Evolutionary conservation across 2,888 invertebrate species (phyloP).

Genomic region (Podotricha telesiphe): DNA sequence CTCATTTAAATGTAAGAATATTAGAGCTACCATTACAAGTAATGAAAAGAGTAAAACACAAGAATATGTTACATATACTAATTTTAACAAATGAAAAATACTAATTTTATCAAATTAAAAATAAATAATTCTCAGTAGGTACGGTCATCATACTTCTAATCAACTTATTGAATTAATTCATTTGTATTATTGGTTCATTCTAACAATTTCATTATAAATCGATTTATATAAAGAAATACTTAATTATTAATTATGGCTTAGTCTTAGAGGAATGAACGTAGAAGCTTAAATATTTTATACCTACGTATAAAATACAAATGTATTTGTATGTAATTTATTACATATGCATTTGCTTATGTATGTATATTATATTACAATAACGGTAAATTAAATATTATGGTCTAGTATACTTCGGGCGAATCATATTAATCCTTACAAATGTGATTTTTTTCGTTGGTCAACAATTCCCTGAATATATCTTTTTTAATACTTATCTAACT

Average conservation of each 20-base stretch:
- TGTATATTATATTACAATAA: neutral
- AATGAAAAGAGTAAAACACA: neutral
- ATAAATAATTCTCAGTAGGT: no score
- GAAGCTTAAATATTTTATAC: constrained; percentile 26
- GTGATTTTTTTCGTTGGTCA: neutral
- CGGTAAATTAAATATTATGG: neutral
- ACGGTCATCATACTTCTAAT: no score
- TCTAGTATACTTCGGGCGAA: constrained; percentile 16
- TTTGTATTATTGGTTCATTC: no score
- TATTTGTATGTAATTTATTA: neutral
- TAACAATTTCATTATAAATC: no score
- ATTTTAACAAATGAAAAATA: no score
- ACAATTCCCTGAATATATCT: no score
- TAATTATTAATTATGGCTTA: neutral
- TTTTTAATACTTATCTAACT: no score
- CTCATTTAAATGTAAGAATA: neutral
- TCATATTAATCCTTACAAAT: neutral
- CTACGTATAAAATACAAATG: neutral
- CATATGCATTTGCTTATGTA: neutral
- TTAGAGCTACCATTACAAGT: neutral
- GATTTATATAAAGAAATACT: no score
- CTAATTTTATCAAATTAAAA: no score
- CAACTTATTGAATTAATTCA: no score
- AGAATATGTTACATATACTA: neutral
- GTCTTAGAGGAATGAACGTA: constrained; percentile 35